Evolutionary conservation across 2,888 invertebrate species (phyloP), one percentile per base, ranked within the genome.

Genomic region (Pollenia labialis): DNA sequence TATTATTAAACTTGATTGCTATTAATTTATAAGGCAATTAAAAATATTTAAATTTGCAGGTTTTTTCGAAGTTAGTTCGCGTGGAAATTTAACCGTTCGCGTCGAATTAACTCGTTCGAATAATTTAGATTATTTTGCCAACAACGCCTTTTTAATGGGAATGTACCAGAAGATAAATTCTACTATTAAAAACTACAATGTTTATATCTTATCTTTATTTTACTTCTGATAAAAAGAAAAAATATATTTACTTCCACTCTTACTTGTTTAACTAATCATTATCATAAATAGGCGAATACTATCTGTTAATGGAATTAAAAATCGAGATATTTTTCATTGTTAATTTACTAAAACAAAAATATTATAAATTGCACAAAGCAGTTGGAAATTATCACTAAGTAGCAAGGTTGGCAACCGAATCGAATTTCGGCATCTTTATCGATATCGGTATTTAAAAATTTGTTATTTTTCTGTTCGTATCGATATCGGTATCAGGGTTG

Each of bases 181-280:
- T 50, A 46, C n/a, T 60, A 72, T 18, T 77, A 18, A 23, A 23
- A 56, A 56, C 23, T 11, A 56, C 18, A 56, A 18, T 23, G 18
- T 50, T n/a, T 40, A 18, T 84, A 85, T 81, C 81, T 76, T 85
- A 85, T 85, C 85, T 44, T 8, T 18, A 52, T 56, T 64, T 62
- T 16, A 16, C 11, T 11, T 9, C 23, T 76, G 16, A 52, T 62
- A 52, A 62, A 54, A 44, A 44, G 42, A 44, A 64, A 60, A 9
- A 14, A 40, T 18, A 48, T 46, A 48, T 32, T 32, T 32, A 8
- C 40, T 32, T 40, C 14, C 32, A 46, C 64, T 46, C 12, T 14
- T 3, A 14, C 46, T 46, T 16, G 11, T 8, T 14, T n/a, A 46
- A 46, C 46, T 64, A 9, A 7, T n/a, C 32, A 32, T 40, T 14